Evolutionary conservation across 2,797 vertebrate genomes (phyloP), one percentile per base, ranked within the genome.

Genomic region (Pseudochirops corinnae): DNA sequence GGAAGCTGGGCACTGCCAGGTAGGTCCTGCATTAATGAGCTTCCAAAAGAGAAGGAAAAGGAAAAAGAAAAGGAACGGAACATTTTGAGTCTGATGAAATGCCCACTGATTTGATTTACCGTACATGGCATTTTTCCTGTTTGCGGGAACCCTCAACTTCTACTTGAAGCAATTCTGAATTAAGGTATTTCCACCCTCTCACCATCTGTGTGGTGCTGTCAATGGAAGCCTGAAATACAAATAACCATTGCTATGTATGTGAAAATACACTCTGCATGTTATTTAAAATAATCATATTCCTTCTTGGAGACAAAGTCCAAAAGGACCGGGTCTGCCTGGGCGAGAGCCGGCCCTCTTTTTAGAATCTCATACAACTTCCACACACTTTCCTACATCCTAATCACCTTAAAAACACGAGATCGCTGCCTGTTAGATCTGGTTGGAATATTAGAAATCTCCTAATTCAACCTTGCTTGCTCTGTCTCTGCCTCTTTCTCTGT

Each of bases 81-180:
- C 58, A 92, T 55, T 57, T 55, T 92, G 90, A 87, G 29, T n/a
- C 31, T 67, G 92, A 55, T 56, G 93, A 90, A 95, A 95, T 82
- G 13, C 91, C 90, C 46, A 91, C 46, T 87, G 62, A 58, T 90
- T 93, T 95, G 93, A 95, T 57, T 95, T 90, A 62, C 58, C 57
- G 52, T 90, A 58, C 13, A 52, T 2, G 5, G n/a, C 67, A 91
- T 87, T 46, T 67, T n/a, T 31, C 55, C 57, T 55, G 55, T 55
- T 92, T 95, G 91, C 0, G 53, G 93, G 92, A 62, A 33, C 57
- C 90, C 53, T 92, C 50, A 46, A 91, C 14, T 93, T 67, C 55
- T 18, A 56, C 55, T 94, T 29, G 53, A 13, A 94, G 31, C 53
- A 82, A 91, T 90, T 94, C 90, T 95, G 55, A 60, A 87, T 55